A percentile compares a stretch with the other conserved stretches of the same genome.
These are phyloP conservation scores for Hyles lineata DNA, from an alignment of 2,888 invertebrate genomes.

Conservation along the genomic window DNA sequence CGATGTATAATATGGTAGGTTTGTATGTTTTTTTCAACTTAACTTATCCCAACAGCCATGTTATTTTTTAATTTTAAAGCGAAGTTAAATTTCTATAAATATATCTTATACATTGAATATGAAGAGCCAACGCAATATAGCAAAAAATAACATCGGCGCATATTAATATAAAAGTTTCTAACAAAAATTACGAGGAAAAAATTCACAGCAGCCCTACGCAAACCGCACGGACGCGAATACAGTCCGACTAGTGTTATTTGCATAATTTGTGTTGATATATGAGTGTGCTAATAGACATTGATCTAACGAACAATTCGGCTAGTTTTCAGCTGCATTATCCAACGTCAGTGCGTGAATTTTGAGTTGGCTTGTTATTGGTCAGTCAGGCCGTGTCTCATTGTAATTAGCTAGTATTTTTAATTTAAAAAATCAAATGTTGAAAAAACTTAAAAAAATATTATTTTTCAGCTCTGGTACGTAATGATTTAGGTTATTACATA, in stretches of 20 bases:
- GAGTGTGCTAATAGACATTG: slow-evolving; percentile 34
- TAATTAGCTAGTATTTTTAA: no score
- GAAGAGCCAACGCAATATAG: neutral
- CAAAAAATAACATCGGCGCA: neutral
- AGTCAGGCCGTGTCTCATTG: no score
- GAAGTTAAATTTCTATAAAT: no score
- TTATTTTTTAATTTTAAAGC: no score
- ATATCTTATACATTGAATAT: neutral
- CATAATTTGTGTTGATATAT: slow-evolving; percentile 41
- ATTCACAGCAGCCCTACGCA: slow-evolving; percentile 16
- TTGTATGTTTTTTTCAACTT: no score
- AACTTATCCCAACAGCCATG: no score
- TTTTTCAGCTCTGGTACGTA: no score
- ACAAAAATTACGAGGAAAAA: neutral
- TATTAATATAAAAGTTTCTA: neutral
- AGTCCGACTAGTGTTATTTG: slow-evolving; percentile 33
- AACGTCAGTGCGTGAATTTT: slow-evolving; percentile 31
- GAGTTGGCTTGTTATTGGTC: neutral
- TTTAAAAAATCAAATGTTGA: no score
- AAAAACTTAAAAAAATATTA: no score
- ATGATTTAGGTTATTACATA: no score
- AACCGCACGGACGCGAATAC: slow-evolving; percentile 16
- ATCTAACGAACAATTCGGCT: slow-evolving; percentile 33
- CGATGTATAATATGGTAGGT: neutral
- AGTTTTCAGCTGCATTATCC: slow-evolving; percentile 31